Evolutionary conservation across 2,888 invertebrate genomes (phyloP).

Genomic region (Brachylomia viminalis): DNA sequence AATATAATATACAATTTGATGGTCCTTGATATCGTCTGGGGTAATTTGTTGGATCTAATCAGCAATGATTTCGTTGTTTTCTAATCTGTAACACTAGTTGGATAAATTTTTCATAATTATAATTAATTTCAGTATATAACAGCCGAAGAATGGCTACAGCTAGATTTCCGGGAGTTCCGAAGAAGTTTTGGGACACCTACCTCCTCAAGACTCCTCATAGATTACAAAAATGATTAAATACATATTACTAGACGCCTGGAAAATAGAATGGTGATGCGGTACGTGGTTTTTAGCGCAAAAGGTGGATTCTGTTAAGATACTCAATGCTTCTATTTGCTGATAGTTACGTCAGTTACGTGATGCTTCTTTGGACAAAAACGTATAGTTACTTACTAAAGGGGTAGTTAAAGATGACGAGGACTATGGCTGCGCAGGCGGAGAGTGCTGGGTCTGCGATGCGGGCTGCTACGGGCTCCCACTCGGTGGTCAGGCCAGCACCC

Average conservation of each 20-base stretch:
- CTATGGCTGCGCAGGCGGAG: slow-evolving; percentile 93
- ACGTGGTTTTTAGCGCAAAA: neutral
- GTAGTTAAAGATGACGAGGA: slow-evolving; percentile 94
- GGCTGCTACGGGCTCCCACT: slow-evolving; percentile 85
- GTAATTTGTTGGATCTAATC: slow-evolving; percentile 26
- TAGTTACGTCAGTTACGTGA: too few relatives aligned
- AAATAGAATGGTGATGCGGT: neutral
- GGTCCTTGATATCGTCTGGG: slow-evolving; percentile 4
- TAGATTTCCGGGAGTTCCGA: too few relatives aligned
- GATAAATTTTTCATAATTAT: neutral
- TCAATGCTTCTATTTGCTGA: neutral
- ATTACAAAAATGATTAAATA: neutral
- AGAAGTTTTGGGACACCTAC: neutral
- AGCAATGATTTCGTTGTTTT: slow-evolving; percentile 8
- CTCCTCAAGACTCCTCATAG: too few relatives aligned
- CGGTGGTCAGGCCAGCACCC: slow-evolving; percentile 84
- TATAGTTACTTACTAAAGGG: slow-evolving; percentile 92
- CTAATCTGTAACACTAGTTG: neutral
- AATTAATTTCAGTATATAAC: neutral
- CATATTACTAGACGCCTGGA: neutral
- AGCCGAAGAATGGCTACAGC: neutral
- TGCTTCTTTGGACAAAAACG: neutral
- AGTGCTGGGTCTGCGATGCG: slow-evolving; percentile 94
- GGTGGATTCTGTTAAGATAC: neutral
- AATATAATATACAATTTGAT: slow-evolving; percentile 7